Evolutionary conservation across 2,797 vertebrate species (phyloP), one percentile per base, ranked within the genome.

Genomic region (Microchirus variegatus): DNA sequence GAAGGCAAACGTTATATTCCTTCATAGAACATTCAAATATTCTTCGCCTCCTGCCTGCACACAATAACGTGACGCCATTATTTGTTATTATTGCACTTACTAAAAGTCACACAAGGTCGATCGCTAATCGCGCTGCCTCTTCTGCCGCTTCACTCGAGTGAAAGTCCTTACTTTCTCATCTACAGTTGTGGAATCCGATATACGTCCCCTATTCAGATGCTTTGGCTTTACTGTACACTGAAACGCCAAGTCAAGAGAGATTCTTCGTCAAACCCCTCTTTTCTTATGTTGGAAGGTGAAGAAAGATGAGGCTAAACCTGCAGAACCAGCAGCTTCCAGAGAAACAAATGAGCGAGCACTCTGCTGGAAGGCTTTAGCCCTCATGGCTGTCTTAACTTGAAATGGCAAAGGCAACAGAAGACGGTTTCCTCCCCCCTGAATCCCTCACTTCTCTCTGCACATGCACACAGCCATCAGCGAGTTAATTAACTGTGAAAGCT

Each of bases 401-500:
- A 85, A 87, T 63, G 76, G 85, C 74, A 70, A 68, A 44, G 77
- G 77, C 70, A 55, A 69, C 61, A 45, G 82, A 84, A 65, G 75
- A 79, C 74, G 70, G 76, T 75, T 84, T 79, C 64, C 85, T 80
- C 77, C 69, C 73, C 78, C 60, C 62, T n/a, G 66, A 61, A 76
- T 73, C 76, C 59, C 63, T 72, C 62, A 44, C 77, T 82, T 69
- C 58, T 74, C 78, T 84, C 78, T 75, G 59, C 79, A 80, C 83
- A 81, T 79, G 82, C 81, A 78, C 81, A 79, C 81, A 81, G 78
- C 86, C 89, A 90, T 92, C 92, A 91, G 90, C 87, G 78, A 89
- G 88, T 88, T 92, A 90, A 92, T 91, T 91, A 93, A 82, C 87
- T 92, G 91, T 92, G 90, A 92, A 91, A 92, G 91, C 87, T 79